A percentile compares a stretch with the other conserved stretches of the same genome.
phyloP scores from a whole-genome alignment of 2,113 vertebrate genomes.

The Gymnarchus niloticus region DNA sequence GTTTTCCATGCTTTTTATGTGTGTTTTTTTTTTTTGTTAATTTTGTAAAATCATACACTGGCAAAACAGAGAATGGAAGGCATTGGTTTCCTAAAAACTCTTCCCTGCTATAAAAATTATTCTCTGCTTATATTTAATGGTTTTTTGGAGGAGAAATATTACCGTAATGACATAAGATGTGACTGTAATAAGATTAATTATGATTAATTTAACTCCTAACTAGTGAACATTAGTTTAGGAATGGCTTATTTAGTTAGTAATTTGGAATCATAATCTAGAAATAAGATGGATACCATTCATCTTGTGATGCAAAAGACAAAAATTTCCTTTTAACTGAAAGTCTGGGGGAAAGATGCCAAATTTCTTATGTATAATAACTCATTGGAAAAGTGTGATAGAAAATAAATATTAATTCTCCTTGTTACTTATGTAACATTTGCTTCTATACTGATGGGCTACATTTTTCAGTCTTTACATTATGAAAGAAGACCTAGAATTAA shows the following conservation, averaged over 20 bases:
- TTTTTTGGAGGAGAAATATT: constrained; percentile 32
- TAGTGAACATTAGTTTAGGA: constrained; percentile 26
- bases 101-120: constrained; percentile 51
- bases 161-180: constrained; percentile 23
- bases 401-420: constrained; percentile 39
- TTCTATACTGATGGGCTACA: constrained; percentile 25
- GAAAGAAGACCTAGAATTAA: not conserved
- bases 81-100: constrained; percentile 20
- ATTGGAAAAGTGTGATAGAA: constrained; percentile 46
- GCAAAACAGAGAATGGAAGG: constrained; percentile 38
- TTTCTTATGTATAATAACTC: constrained; percentile 20
- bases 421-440: constrained; percentile 20
- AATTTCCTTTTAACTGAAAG: not conserved
- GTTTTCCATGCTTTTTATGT: constrained; percentile 35
- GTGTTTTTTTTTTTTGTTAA: constrained; percentile 46
- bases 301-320: not conserved
- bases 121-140: constrained; percentile 51
- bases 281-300: not conserved
- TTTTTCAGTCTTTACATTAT: not conserved
- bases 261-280: constrained; percentile 7
- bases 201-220: constrained; percentile 42
- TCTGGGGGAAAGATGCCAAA: not conserved
- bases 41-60: constrained; percentile 47
- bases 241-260: constrained; percentile 13
- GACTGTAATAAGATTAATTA: constrained; percentile 38